phyloP scores from a whole-genome alignment of 2,797 vertebrate species.

The Halcyon chelicuti region DNA sequence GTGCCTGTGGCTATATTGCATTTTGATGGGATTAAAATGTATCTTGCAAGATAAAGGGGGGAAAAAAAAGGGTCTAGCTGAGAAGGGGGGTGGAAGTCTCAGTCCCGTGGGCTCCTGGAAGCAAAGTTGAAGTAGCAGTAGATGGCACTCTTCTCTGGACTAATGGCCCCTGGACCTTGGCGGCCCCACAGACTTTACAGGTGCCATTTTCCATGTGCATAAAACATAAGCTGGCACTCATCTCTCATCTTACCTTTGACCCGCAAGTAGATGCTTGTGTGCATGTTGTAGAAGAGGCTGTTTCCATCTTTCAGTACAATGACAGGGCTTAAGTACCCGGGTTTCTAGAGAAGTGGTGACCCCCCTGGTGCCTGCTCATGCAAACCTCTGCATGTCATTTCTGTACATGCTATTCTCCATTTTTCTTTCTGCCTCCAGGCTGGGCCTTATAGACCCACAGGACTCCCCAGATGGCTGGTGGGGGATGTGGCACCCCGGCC shows the following conservation, averaged over 20 bases:
- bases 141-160: not conserved
- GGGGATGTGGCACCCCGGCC: not conserved
- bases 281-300: not conserved
- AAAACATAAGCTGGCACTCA: not conserved
- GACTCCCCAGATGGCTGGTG: accelerated
- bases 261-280: accelerated
- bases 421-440: not conserved
- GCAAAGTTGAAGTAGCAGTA: not conserved
- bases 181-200: not conserved
- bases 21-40: not conserved
- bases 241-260: not conserved
- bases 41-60: not conserved
- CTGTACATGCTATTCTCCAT: not conserved
- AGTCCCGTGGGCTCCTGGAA: not conserved
- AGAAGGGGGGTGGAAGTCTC: not conserved
- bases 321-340: not conserved
- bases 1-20: not conserved
- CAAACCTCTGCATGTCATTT: not conserved
- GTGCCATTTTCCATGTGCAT: not conserved
- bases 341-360: not conserved
- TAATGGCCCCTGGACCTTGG: not conserved
- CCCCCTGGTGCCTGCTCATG: not conserved
- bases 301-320: not conserved
- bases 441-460: not conserved
- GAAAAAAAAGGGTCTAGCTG: not conserved